These are phyloP conservation scores for Drosophila sucinea DNA, from an alignment of 1,140 invertebrate species.

Conservation along the genomic window DNA sequence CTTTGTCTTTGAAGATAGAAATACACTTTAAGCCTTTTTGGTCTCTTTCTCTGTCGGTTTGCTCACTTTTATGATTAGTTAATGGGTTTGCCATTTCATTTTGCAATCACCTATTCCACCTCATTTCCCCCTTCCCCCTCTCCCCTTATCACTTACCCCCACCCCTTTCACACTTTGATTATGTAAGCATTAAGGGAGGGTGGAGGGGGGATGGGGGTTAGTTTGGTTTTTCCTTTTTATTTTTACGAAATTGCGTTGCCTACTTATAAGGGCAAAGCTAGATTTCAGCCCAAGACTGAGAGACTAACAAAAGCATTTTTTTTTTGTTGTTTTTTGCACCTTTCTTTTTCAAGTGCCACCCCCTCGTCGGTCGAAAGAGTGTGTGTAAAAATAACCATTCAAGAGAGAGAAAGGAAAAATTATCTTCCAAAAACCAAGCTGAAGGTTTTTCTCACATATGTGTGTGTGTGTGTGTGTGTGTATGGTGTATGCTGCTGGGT, in stretches of 20 bases:
- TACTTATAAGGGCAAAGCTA: neutral
- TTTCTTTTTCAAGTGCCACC: conserved; percentile 21
- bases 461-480: neutral
- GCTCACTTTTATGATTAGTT: conserved; percentile 68
- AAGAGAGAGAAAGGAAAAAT: conserved; percentile 5
- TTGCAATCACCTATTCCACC: conserved; percentile 41
- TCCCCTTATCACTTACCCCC: neutral
- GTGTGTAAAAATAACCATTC: conserved; percentile 9
- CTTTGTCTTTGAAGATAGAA: conserved; percentile 12
- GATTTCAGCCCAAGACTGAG: neutral
- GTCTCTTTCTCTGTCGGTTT: conserved; percentile 4
- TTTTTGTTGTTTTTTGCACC: conserved; percentile 12
- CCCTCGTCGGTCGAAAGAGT: neutral
- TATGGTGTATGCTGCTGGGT: neutral
- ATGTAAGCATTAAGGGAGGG: neutral
- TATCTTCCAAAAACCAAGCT: conserved; percentile 8
- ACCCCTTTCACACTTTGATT: neutral
- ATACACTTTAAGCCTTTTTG: conserved; percentile 11
- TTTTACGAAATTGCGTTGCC: neutral
- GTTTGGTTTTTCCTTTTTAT: neutral
- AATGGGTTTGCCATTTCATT: conserved; percentile 72
- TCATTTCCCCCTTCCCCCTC: neutral
- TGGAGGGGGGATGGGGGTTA: neutral
- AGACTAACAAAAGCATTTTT: conserved; percentile 49
- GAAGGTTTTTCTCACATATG: neutral